A percentile compares a stretch with the other conserved stretches of the same genome.
phyloP scores from a whole-genome alignment of 2,113 vertebrate species.

The Prunella himalayana region DNA sequence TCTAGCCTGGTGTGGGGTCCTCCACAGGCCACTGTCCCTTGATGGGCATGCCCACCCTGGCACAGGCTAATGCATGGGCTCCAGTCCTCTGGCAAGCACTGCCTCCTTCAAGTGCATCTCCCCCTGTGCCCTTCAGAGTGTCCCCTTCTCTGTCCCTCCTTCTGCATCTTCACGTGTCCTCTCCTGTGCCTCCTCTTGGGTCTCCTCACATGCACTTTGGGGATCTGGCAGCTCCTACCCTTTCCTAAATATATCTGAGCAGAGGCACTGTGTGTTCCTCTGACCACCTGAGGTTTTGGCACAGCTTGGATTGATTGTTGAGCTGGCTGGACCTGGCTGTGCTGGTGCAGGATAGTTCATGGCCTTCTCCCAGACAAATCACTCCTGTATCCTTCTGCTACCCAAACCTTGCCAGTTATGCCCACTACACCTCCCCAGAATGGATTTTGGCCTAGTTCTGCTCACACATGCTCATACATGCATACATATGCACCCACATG shows the following conservation, averaged over 20 bases:
- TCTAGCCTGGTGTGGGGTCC: background rate
- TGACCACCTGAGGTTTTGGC: background rate
- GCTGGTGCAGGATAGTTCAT: background rate
- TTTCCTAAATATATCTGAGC: background rate
- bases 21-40: background rate
- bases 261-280: background rate
- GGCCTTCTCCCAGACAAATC: background rate
- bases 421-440: background rate
- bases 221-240: background rate
- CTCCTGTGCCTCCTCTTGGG: background rate
- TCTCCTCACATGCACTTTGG: background rate
- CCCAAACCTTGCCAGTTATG: background rate
- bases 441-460: background rate
- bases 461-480: fast-evolving
- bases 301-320: background rate
- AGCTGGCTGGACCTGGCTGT: background rate
- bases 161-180: background rate
- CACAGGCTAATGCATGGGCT: background rate
- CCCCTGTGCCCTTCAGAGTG: fast-evolving
- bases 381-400: background rate
- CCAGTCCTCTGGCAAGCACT: background rate
- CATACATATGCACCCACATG: background rate
- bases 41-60: fast-evolving
- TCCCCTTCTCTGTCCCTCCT: background rate
- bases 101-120: background rate